phyloP scores from a whole-genome alignment of 2,113 vertebrate species.

The Erpornis zantholeuca region DNA sequence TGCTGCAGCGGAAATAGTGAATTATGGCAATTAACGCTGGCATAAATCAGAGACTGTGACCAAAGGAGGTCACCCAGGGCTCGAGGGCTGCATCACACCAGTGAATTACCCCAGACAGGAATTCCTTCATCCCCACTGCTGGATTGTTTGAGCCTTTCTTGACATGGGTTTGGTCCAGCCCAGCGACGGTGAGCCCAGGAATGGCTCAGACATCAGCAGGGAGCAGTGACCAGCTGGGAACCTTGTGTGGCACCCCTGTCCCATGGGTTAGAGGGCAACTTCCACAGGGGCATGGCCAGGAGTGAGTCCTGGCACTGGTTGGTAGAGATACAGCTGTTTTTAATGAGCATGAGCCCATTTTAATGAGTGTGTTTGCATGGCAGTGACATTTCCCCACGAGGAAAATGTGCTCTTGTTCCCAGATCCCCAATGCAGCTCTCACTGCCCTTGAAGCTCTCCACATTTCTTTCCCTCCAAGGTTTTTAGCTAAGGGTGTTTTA shows the following conservation, averaged over 20 bases:
- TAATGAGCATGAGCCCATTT: neutral
- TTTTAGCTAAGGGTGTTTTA: neutral
- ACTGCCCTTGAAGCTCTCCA: neutral
- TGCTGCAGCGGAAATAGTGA: neutral
- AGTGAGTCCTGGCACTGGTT: neutral
- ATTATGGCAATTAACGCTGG: neutral
- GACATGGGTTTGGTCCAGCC: neutral
- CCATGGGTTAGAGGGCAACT: neutral
- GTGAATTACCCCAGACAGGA: conserved; percentile 25
- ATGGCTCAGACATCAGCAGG: fast-evolving
- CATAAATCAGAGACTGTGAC: conserved; percentile 9
- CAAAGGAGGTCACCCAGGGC: neutral
- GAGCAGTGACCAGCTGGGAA: neutral
- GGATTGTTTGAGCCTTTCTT: neutral
- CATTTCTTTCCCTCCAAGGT: neutral
- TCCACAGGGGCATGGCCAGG: fast-evolving
- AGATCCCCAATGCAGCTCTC: neutral
- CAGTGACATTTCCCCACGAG: neutral
- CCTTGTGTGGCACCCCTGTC: neutral
- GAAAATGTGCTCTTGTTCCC: neutral
- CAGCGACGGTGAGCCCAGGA: neutral
- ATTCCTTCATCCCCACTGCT: neutral
- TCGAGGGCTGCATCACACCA: neutral
- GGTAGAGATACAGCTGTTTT: neutral
- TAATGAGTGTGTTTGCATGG: neutral